Conservation (phyloP, 2,888 invertebrate species). For the Chaetoderma sp. region DNA sequence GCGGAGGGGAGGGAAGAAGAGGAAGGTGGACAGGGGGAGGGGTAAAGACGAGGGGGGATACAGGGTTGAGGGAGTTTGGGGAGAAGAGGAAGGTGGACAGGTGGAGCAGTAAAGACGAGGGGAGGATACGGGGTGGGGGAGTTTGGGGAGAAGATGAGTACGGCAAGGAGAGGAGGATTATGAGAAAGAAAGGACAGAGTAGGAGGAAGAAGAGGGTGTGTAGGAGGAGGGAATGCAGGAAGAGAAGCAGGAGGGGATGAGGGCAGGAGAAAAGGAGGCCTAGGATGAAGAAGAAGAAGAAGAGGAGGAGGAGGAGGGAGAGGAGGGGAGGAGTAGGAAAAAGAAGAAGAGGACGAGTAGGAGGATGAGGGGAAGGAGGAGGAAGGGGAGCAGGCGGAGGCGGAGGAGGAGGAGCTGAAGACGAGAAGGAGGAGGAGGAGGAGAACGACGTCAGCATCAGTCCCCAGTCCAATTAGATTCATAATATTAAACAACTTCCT, state of each 20-base stretch:
- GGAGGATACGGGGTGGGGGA: not conserved
- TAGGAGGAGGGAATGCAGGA: not conserved
- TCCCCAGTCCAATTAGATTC: too few species aligned
- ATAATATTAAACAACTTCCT: too few species aligned
- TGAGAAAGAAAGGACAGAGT: slow-evolving; percentile 6
- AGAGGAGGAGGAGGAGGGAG: slow-evolving; percentile 9
- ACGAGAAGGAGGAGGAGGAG: too few species aligned
- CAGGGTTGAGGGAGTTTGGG: not conserved
- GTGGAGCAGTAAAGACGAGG: not conserved
- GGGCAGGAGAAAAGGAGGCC: not conserved
- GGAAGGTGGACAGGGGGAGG: not conserved
- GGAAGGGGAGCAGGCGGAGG: slow-evolving; percentile 3
- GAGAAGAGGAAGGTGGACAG: not conserved
- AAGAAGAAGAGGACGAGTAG: not conserved
- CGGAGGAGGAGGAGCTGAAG: too few species aligned
- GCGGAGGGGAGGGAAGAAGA: not conserved
- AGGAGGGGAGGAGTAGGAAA: not conserved
- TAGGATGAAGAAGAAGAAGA: not conserved
- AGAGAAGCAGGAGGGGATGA: slow-evolving; percentile 3
- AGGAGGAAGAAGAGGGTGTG: not conserved
- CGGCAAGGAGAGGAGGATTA: slow-evolving; percentile 1
- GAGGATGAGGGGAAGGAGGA: not conserved
- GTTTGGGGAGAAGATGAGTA: not conserved
- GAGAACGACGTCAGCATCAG: too few species aligned
- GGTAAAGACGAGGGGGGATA: not conserved